Conservation (phyloP, 2,888 invertebrate species). For the Ochlodes sylvanus region DNA sequence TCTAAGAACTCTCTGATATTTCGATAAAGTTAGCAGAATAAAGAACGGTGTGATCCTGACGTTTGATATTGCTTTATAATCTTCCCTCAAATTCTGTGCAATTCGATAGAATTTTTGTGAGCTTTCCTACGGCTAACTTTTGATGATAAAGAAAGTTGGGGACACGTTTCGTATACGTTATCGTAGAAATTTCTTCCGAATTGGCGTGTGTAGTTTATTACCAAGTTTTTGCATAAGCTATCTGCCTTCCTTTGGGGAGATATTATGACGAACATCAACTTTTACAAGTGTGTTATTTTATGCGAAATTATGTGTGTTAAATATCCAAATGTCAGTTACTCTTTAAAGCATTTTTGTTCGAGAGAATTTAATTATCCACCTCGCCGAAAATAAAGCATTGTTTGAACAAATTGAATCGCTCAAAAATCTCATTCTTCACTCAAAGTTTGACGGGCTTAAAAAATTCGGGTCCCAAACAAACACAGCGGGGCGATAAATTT, state of each 20-base stretch:
- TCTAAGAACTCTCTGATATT: slow-evolving; percentile 50
- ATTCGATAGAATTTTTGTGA: slow-evolving; percentile 63
- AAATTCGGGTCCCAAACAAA: slow-evolving; percentile 12
- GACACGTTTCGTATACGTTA: slow-evolving; percentile 49
- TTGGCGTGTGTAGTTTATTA: slow-evolving; percentile 23
- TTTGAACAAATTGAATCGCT: slow-evolving; percentile 3
- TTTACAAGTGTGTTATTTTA: not conserved
- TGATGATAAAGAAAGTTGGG: slow-evolving; percentile 45
- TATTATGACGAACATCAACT: too few species aligned
- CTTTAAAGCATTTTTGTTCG: not conserved
- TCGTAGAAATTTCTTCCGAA: slow-evolving; percentile 37
- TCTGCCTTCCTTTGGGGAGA: not conserved
- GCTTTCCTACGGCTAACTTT: slow-evolving; percentile 49
- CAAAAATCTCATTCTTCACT: slow-evolving; percentile 14
- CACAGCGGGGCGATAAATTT: slow-evolving; percentile 24
- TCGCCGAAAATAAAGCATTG: slow-evolving; percentile 5
- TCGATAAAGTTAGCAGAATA: slow-evolving; percentile 47
- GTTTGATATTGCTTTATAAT: slow-evolving; percentile 49
- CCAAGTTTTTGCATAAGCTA: slow-evolving; percentile 25
- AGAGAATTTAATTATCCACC: not conserved
- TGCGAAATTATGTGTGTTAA: too few species aligned
- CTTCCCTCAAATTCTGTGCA: slow-evolving; percentile 50
- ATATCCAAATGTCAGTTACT: not conserved
- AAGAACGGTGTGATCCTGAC: slow-evolving; percentile 53
- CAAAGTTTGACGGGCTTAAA: slow-evolving; percentile 18